phyloP scores from a whole-genome alignment of 2,797 vertebrate species.

The Silurus aristotelis region DNA sequence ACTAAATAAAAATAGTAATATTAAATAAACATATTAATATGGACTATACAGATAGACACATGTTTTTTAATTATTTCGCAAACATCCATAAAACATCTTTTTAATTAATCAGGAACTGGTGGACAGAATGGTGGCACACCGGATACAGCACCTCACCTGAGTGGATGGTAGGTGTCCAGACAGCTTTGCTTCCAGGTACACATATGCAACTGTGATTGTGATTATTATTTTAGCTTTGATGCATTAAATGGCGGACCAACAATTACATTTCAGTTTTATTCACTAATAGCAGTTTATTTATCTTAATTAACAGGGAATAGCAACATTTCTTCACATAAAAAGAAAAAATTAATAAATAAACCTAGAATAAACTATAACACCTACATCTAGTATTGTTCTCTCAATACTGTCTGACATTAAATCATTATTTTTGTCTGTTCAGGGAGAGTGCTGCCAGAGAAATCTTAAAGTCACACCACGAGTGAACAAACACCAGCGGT shows the following conservation, averaged over 20 bases:
- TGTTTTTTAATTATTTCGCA: neutral
- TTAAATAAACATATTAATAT: no score
- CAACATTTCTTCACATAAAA: neutral
- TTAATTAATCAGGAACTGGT: conserved; percentile 71
- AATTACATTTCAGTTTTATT: neutral
- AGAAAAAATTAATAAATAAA: neutral
- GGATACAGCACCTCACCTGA: conserved; percentile 77
- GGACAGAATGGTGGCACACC: conserved; percentile 90
- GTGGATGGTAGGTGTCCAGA: conserved; percentile 79
- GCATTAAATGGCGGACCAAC: neutral
- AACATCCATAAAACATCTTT: neutral
- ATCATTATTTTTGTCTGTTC: conserved; percentile 27
- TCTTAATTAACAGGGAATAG: neutral
- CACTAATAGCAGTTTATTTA: neutral
- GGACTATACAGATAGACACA: neutral
- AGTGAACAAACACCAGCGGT: conserved; percentile 58
- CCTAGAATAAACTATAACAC: no score
- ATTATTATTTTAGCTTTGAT: neutral
- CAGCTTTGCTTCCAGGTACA: conserved; percentile 24
- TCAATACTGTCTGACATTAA: neutral
- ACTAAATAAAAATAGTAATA: no score
- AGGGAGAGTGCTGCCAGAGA: conserved; percentile 72
- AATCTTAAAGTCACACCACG: conserved; percentile 70
- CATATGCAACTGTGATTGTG: neutral
- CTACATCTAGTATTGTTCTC: neutral